Evolutionary conservation across 2,113 vertebrate species (phyloP).

Genomic region (human (Homo sapiens)): GRCh38 chr3:21172501-21173000

Average conservation of each 20-base stretch:
- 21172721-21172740: conserved; percentile 33
- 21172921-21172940: not conserved
- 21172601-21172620: not conserved
- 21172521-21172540: not conserved
- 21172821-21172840: conserved; percentile 41
- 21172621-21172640: conserved; percentile 38
- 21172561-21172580: not conserved
- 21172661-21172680: not conserved
- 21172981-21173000: not conserved
- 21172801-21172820: conserved; percentile 58
- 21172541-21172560: conserved; percentile 4
- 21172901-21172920: not conserved
- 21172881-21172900: not conserved
- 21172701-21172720: conserved; percentile 47
- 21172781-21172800: conserved; percentile 38
- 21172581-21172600: not conserved
- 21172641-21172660: not conserved
- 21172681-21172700: conserved; percentile 17
- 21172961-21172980: not conserved
- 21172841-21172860: not conserved
- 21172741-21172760: not conserved
- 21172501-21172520: not conserved
- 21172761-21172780: conserved; percentile 57
- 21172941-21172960: not conserved
- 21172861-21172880: not conserved